Percentiles rank a stretch among this genome's conserved stretches.
phyloP scores from a whole-genome alignment of 2,113 vertebrate genomes.

The Cyprinus carpio region DNA sequence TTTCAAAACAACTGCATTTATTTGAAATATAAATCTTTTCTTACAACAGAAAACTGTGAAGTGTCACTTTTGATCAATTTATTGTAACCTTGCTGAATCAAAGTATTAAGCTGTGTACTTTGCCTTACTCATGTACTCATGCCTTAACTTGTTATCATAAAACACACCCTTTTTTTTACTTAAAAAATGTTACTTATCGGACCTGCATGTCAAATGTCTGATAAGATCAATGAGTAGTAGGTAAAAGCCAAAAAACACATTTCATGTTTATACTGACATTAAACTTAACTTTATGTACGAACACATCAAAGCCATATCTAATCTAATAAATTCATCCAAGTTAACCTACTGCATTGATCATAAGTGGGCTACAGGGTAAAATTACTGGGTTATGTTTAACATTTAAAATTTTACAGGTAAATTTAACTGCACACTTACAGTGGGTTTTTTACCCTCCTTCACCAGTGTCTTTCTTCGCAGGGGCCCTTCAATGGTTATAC shows the following conservation, averaged over 20 bases:
- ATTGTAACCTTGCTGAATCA: background rate
- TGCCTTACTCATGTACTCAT: background rate
- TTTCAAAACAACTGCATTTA: too few relatives aligned
- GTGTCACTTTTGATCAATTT: background rate
- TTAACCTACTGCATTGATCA: background rate
- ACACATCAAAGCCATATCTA: background rate
- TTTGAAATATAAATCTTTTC: too few relatives aligned
- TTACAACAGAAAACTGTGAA: background rate
- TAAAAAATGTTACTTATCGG: too few relatives aligned
- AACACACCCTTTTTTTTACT: background rate
- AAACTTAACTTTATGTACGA: background rate
- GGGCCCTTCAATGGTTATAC: constrained; percentile 88
- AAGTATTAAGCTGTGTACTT: background rate
- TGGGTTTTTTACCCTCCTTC: constrained; percentile 92
- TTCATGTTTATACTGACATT: background rate
- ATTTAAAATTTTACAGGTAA: background rate
- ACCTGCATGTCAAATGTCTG: background rate
- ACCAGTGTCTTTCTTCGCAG: constrained; percentile 89
- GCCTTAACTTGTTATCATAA: background rate
- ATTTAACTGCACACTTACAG: constrained; percentile 70
- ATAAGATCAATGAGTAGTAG: background rate
- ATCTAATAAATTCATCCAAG: background rate
- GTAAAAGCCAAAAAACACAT: background rate
- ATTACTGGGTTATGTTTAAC: background rate
- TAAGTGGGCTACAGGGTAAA: background rate